A percentile compares a stretch with the other conserved stretches of the same genome.
These are phyloP conservation scores for Apodemia mormo DNA, from an alignment of 2,888 invertebrate genomes.

Conservation along the genomic window DNA sequence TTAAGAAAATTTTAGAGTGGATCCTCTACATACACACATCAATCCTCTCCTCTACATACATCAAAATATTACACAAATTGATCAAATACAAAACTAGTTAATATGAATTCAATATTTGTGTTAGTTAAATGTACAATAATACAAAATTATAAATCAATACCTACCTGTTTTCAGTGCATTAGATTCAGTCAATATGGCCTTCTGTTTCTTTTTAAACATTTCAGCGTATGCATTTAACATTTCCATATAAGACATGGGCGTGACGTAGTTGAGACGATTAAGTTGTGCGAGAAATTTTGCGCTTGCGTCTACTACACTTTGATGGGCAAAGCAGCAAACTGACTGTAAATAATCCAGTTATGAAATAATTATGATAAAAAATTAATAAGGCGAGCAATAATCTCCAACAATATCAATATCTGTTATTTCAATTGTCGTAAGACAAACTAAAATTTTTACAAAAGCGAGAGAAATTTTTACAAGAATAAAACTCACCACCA, in stretches of 20 bases:
- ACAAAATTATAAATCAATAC: neutral
- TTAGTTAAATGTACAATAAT: no score
- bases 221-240: conserved; percentile 89
- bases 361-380: no score
- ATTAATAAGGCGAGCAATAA: no score
- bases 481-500: conserved; percentile 81
- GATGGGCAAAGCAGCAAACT: conserved; percentile 82
- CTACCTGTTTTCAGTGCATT: conserved; percentile 83
- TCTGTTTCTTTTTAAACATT: conserved; percentile 87
- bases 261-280: conserved; percentile 91
- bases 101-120: no score
- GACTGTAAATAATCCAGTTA: conserved; percentile 46
- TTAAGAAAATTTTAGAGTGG: no score
- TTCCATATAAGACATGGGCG: conserved; percentile 94
- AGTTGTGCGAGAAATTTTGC: conserved; percentile 86
- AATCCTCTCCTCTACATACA: no score
- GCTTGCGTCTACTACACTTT: conserved; percentile 88
- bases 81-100: no score
- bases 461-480: no score
- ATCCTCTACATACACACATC: no score
- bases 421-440: no score
- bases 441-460: no score
- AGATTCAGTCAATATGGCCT: conserved; percentile 76
- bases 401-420: no score
- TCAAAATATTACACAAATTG: neutral